Percentiles rank a stretch among this genome's conserved stretches.
Conservation (phyloP, 1,140 invertebrate species). For the Trichonephila clavata region DNA sequence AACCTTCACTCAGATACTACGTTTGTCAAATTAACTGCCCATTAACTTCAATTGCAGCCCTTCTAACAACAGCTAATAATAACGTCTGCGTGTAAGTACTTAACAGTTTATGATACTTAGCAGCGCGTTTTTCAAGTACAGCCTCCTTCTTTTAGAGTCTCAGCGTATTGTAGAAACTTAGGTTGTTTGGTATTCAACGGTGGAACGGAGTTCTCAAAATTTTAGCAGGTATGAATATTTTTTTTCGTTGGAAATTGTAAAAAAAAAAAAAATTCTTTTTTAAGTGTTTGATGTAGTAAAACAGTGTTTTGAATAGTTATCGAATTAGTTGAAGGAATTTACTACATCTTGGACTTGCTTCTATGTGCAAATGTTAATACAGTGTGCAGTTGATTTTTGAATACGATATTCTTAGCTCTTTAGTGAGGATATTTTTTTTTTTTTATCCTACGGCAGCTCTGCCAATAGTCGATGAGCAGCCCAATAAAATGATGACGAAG, state of each 20-base stretch:
- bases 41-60: slow-evolving; percentile 70
- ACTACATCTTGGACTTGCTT: no score
- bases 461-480: no score
- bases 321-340: no score
- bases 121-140: slow-evolving; percentile 52
- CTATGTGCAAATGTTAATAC: no score
- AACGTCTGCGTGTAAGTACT: slow-evolving; percentile 49
- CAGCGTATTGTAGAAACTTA: slow-evolving; percentile 41
- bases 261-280: no score
- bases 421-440: no score
- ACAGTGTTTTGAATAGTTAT: no score
- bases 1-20: slow-evolving; percentile 23
- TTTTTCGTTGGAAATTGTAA: background rate
- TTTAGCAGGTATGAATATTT: background rate
- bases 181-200: background rate
- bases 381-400: no score
- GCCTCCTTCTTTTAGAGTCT: slow-evolving; percentile 25
- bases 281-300: no score
- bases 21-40: slow-evolving; percentile 75
- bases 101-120: slow-evolving; percentile 66
- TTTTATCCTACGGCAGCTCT: no score
- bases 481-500: no score
- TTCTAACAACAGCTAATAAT: slow-evolving; percentile 72
- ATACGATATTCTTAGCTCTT: no score
- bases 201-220: background rate